Evolutionary conservation across 2,113 vertebrate genomes (phyloP).

Genomic region (Zosterops borbonicus): DNA sequence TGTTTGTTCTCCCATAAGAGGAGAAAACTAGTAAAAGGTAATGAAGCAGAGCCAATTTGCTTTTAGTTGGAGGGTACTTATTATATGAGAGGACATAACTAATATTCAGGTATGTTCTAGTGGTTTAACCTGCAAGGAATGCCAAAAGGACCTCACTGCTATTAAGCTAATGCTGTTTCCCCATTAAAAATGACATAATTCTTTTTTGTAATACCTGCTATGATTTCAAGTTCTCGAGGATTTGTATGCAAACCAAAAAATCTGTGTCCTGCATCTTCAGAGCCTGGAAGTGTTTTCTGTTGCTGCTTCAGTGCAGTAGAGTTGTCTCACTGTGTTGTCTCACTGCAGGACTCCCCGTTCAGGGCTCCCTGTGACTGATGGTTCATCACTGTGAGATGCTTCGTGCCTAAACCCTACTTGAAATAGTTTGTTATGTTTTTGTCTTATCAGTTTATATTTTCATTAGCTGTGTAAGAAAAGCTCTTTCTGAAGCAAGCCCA

Average conservation of each 20-base stretch:
- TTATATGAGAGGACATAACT: not conserved
- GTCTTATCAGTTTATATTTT: not conserved
- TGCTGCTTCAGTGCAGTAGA: not conserved
- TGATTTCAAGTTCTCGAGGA: not conserved
- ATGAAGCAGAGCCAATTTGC: conserved; percentile 17
- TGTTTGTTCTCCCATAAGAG: conserved; percentile 22
- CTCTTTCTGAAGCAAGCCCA: not conserved
- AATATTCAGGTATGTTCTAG: not conserved
- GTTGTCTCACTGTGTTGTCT: not conserved
- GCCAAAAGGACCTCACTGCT: not conserved
- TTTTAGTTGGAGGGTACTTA: not conserved
- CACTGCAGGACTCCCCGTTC: not conserved
- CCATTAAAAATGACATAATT: not conserved
- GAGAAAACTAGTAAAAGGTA: conserved; percentile 26
- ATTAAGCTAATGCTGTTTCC: not conserved
- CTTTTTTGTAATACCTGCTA: not conserved
- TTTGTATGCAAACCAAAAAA: not conserved
- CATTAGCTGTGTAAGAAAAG: not conserved
- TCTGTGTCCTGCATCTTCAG: rapidly evolving
- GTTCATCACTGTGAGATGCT: not conserved
- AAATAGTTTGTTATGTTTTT: not conserved
- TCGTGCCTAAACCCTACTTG: not conserved
- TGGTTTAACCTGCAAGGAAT: not conserved
- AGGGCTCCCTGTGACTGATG: not conserved
- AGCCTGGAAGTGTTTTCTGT: not conserved